These are phyloP conservation scores for Balearica regulorum DNA, from an alignment of 2,797 vertebrate genomes.

Conservation along the genomic window DNA sequence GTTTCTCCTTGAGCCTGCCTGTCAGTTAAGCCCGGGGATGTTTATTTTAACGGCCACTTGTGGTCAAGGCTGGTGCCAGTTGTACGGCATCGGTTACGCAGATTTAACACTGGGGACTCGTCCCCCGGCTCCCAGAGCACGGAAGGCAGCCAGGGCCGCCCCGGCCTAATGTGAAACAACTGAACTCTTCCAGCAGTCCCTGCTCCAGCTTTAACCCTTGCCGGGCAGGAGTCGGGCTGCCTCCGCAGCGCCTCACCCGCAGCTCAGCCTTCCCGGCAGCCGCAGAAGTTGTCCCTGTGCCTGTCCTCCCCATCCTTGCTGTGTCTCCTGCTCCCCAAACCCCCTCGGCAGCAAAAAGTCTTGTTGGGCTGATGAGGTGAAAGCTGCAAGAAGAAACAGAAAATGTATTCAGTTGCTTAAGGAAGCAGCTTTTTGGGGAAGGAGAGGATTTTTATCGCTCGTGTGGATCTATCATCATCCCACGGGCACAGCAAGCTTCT, in stretches of 20 bases:
- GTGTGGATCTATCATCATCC: not conserved
- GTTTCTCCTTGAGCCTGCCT: constrained; percentile 59
- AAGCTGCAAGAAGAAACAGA: not conserved
- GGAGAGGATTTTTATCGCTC: not conserved
- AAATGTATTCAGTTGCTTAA: not conserved
- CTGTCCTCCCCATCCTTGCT: rapidly evolving
- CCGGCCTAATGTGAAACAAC: constrained; percentile 58
- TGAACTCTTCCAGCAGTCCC: constrained; percentile 41
- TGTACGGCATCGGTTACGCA: constrained; percentile 47
- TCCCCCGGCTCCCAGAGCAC: constrained; percentile 38
- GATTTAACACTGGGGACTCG: constrained; percentile 48
- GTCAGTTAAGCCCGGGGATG: constrained; percentile 65
- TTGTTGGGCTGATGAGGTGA: not conserved
- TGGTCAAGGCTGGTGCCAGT: constrained; percentile 73
- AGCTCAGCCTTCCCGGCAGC: not conserved
- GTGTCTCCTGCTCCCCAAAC: not conserved
- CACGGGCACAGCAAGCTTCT: not conserved
- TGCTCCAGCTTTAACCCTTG: constrained; percentile 32
- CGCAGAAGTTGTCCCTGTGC: rapidly evolving
- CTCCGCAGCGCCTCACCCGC: not conserved
- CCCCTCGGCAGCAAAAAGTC: rapidly evolving
- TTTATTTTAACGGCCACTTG: constrained; percentile 74
- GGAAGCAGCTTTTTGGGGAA: not conserved
- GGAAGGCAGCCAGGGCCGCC: constrained; percentile 45
- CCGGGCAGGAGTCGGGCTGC: not conserved